Conservation (phyloP, 2,797 vertebrate species). For the Rhabdomys pumilio region DNA sequence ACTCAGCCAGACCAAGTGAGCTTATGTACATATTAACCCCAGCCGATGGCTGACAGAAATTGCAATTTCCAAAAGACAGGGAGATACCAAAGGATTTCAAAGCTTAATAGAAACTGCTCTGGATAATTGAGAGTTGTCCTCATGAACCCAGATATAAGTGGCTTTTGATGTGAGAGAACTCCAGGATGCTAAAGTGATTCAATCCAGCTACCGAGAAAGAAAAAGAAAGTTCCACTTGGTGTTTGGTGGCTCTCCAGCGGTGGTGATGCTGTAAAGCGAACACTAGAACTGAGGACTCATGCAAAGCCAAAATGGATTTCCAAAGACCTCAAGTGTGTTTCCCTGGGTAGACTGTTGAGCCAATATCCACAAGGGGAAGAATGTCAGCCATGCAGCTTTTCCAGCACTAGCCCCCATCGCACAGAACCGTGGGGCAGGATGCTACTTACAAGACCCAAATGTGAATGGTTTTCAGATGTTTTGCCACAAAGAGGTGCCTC, state of each 20-base stretch:
- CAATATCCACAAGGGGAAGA: constrained; percentile 45
- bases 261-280: background rate
- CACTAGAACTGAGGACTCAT: constrained; percentile 44
- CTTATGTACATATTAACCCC: background rate
- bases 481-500: constrained; percentile 78
- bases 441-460: constrained; percentile 77
- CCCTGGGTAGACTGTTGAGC: background rate
- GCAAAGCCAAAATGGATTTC: constrained; percentile 28
- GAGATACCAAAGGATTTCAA: background rate
- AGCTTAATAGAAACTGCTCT: background rate
- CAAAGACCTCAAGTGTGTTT: constrained; percentile 7
- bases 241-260: background rate
- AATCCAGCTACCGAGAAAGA: background rate
- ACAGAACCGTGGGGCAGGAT: constrained; percentile 36
- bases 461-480: constrained; percentile 75
- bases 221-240: background rate
- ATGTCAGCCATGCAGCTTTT: constrained; percentile 52
- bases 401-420: constrained; percentile 22
- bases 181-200: background rate
- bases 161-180: background rate
- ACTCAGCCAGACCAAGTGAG: background rate
- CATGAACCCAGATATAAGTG: constrained; percentile 12
- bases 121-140: constrained; percentile 53
- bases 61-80: constrained; percentile 9
- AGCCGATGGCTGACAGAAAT: background rate